Conservation (phyloP, 2,797 vertebrate species). For the Leptoclinus maculatus region DNA sequence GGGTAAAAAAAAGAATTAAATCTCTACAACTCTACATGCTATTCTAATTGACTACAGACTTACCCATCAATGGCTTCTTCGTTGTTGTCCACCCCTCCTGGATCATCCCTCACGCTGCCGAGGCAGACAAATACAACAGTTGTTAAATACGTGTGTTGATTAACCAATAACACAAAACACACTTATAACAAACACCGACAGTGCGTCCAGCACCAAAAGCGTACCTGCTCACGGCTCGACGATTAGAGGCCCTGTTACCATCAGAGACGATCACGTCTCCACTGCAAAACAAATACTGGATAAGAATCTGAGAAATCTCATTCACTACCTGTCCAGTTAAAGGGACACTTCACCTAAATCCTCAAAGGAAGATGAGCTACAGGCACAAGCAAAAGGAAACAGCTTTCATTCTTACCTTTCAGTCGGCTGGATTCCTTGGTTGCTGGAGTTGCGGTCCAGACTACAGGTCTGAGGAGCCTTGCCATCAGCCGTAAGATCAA, state of each 20-base stretch:
- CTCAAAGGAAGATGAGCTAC: background rate
- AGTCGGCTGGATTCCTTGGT: background rate
- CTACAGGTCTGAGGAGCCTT: background rate
- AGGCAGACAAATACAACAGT: background rate
- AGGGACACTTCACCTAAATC: constrained; percentile 10
- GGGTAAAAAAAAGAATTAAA: background rate
- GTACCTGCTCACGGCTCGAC: constrained; percentile 32
- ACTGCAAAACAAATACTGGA: constrained; percentile 45
- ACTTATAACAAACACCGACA: too few species aligned
- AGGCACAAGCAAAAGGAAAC: constrained; percentile 7
- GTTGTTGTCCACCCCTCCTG: constrained; percentile 34
- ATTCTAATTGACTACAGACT: background rate
- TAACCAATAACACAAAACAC: background rate
- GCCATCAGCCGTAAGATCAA: constrained; percentile 9
- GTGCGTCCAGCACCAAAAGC: background rate
- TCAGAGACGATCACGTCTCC: background rate
- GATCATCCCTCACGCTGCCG: constrained; percentile 44
- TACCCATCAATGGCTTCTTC: background rate
- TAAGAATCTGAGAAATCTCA: constrained; percentile 11
- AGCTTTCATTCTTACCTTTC: constrained; percentile 35
- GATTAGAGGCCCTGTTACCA: background rate
- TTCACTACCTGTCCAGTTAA: background rate
- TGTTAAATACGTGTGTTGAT: background rate
- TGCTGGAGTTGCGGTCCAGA: background rate
- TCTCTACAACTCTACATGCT: background rate